Conservation (phyloP, 2,797 vertebrate genomes). For the Clarias fuscus region DNA sequence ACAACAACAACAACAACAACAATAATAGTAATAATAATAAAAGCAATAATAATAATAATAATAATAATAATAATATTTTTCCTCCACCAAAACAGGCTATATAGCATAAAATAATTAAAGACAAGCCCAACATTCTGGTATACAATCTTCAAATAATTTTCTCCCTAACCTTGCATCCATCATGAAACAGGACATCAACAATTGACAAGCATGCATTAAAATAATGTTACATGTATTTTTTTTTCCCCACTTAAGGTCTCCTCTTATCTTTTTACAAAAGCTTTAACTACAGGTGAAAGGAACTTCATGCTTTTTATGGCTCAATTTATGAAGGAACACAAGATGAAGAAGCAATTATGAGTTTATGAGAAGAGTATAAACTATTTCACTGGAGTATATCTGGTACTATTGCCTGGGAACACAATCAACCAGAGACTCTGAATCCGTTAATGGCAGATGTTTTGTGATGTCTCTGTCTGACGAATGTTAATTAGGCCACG, state of each 20-base stretch:
- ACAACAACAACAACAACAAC: no score
- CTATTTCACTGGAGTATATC: slow-evolving; percentile 39
- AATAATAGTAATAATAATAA: background rate
- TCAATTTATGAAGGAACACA: slow-evolving; percentile 41
- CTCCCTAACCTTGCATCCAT: background rate
- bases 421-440: slow-evolving; percentile 4
- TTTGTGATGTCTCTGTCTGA: slow-evolving; percentile 29
- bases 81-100: background rate
- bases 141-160: background rate
- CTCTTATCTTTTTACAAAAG: background rate
- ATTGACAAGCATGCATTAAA: background rate
- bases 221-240: background rate
- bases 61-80: background rate
- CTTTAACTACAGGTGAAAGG: background rate
- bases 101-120: background rate
- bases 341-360: slow-evolving; percentile 23
- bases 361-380: slow-evolving; percentile 26
- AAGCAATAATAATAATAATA: background rate
- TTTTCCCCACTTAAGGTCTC: background rate
- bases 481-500: slow-evolving; percentile 27
- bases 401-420: slow-evolving; percentile 25
- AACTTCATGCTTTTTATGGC: slow-evolving; percentile 25
- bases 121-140: background rate
- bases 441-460: slow-evolving; percentile 29
- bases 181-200: background rate